Evolutionary conservation across 2,113 vertebrate species (phyloP).

Genomic region (Pelmatolapia mariae): DNA sequence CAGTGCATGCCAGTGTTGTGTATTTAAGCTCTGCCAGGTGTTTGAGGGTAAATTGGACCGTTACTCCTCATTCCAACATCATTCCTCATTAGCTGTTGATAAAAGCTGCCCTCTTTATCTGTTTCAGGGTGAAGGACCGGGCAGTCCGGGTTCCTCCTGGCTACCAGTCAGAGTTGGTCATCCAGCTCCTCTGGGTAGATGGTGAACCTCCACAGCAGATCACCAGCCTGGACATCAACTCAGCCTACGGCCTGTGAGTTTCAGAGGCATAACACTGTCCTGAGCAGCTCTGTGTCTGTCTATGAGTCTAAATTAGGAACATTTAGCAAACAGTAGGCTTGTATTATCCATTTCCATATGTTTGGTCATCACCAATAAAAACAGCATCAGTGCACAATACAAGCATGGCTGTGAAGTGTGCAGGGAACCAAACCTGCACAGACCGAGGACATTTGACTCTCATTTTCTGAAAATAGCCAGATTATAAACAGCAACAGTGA

Average conservation of each 20-base stretch:
- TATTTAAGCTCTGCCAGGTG: neutral
- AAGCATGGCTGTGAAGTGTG: no score
- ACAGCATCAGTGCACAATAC: neutral
- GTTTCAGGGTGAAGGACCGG: conserved; percentile 82
- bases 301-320: neutral
- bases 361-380: neutral
- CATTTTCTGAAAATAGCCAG: neutral
- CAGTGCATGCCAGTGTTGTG: neutral
- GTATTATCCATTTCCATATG: neutral
- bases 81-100: neutral
- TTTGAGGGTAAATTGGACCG: neutral
- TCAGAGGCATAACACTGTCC: neutral
- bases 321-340: neutral
- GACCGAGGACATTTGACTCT: neutral
- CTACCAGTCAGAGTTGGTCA: conserved; percentile 92
- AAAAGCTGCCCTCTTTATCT: neutral
- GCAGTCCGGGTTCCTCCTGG: conserved; percentile 88
- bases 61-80: neutral
- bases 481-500: neutral
- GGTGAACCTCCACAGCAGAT: conserved; percentile 95
- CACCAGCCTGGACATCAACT: conserved; percentile 90
- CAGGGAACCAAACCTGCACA: neutral
- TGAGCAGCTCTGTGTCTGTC: neutral
- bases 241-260: conserved; percentile 98
- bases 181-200: conserved; percentile 90